phyloP scores from a whole-genome alignment of 2,113 vertebrate genomes.

The Vulpes vulpes region DNA sequence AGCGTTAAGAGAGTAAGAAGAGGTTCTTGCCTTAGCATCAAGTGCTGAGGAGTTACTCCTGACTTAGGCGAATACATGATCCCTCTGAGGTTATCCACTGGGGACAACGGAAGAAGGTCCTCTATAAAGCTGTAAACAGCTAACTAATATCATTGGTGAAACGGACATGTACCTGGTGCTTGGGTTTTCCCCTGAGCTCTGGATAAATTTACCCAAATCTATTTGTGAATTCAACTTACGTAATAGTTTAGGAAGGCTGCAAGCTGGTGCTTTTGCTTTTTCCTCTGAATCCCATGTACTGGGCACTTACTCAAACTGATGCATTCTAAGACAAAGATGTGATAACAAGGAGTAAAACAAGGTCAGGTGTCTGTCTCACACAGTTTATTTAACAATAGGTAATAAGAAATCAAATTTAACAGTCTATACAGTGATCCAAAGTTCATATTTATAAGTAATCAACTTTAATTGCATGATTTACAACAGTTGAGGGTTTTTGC shows the following conservation, averaged over 20 bases:
- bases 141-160: neutral
- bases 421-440: constrained; percentile 95
- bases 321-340: neutral
- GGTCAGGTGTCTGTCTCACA: constrained; percentile 90
- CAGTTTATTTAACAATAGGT: constrained; percentile 94
- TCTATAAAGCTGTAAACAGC: neutral
- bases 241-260: neutral
- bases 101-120: neutral
- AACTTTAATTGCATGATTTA: constrained; percentile 94
- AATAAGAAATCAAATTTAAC: constrained; percentile 94
- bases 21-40: neutral
- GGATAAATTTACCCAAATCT: neutral
- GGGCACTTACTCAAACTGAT: constrained; percentile 29
- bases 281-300: constrained; percentile 11
- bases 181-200: neutral
- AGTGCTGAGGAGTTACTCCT: neutral
- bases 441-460: constrained; percentile 94
- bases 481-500: constrained; percentile 92
- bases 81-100: neutral
- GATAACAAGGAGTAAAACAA: constrained; percentile 83
- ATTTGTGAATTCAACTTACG: neutral
- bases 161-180: neutral
- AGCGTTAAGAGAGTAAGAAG: neutral
- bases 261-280: neutral
- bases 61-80: neutral